Percentiles rank a stretch among this genome's conserved stretches.
Conservation (phyloP, 2,888 invertebrate genomes). For the Yponomeuta malinellus region DNA sequence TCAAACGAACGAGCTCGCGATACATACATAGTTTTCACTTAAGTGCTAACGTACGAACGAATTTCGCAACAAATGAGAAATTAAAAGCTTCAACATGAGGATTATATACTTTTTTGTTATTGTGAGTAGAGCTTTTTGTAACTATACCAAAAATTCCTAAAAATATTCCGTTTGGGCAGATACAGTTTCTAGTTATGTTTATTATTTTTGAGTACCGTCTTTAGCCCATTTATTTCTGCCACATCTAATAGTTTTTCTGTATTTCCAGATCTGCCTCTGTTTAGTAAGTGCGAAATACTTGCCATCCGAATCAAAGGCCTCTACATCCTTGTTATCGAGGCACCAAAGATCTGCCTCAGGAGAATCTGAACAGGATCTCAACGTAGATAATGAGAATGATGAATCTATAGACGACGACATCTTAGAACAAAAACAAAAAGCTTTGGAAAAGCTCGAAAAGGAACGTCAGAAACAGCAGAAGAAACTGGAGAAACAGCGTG, state of each 20-base stretch:
- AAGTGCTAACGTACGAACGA: slow-evolving; percentile 56
- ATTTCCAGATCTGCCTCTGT: slow-evolving; percentile 55
- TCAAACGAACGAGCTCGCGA: slow-evolving; percentile 65
- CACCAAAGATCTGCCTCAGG: slow-evolving; percentile 40
- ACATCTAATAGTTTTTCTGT: neutral
- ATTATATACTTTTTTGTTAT: slow-evolving; percentile 50
- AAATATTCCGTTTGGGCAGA: no score
- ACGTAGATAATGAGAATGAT: slow-evolving; percentile 25
- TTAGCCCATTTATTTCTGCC: no score
- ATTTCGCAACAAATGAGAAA: slow-evolving; percentile 46
- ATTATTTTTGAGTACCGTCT: no score
- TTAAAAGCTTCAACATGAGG: slow-evolving; percentile 49
- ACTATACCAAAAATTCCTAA: no score
- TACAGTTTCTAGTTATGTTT: no score
- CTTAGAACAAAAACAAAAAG: slow-evolving; percentile 35
- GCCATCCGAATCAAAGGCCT: slow-evolving; percentile 45
- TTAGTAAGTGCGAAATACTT: slow-evolving; percentile 61
- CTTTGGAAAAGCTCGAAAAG: slow-evolving; percentile 38
- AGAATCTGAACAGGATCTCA: slow-evolving; percentile 31
- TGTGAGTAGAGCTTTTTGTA: slow-evolving; percentile 45
- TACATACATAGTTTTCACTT: slow-evolving; percentile 43
- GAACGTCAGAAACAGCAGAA: slow-evolving; percentile 35
- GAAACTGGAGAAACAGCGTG: slow-evolving; percentile 31
- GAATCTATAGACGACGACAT: slow-evolving; percentile 25
- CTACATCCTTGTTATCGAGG: slow-evolving; percentile 35